Conservation (phyloP, 1,140 invertebrate genomes). For the Eciton burchellii region DNA sequence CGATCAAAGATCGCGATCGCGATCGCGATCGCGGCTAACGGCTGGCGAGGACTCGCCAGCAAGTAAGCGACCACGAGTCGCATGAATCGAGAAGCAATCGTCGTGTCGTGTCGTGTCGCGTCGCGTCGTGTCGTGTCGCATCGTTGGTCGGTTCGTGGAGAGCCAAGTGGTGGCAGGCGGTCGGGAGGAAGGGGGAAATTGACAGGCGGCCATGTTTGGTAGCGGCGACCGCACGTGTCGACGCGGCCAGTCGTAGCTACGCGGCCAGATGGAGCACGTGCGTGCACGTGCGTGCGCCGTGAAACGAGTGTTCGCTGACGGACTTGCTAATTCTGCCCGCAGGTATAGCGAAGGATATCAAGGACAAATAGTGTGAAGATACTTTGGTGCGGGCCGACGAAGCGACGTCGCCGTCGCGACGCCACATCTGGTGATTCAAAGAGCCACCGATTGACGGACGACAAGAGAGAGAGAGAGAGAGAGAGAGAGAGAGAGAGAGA, state of each 20-base stretch:
- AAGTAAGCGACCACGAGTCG: background rate
- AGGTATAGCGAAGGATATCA: constrained; percentile 37
- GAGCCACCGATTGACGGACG: too few relatives aligned
- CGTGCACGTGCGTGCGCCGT: background rate
- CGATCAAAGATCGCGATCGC: background rate
- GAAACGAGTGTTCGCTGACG: background rate
- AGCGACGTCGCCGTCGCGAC: constrained; percentile 45
- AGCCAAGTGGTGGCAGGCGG: background rate
- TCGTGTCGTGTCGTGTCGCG: background rate
- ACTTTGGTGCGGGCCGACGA: background rate
- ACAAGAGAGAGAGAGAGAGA: background rate
- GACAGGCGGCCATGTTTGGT: constrained; percentile 58
- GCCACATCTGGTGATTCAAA: constrained; percentile 34
- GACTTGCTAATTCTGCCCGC: constrained; percentile 49
- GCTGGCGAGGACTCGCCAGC: background rate
- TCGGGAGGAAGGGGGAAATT: background rate
- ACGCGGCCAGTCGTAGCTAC: constrained; percentile 19
- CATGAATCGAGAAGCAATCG: constrained; percentile 11
- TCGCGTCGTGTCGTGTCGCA: constrained; percentile 14
- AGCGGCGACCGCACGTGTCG: constrained; percentile 53
- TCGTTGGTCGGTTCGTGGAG: too few relatives aligned
- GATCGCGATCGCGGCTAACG: background rate
- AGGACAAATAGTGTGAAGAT: background rate
- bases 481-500: background rate
- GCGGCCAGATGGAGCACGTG: constrained; percentile 13